phyloP scores from a whole-genome alignment of 2,797 vertebrate species.

The Rhinella marina region DNA sequence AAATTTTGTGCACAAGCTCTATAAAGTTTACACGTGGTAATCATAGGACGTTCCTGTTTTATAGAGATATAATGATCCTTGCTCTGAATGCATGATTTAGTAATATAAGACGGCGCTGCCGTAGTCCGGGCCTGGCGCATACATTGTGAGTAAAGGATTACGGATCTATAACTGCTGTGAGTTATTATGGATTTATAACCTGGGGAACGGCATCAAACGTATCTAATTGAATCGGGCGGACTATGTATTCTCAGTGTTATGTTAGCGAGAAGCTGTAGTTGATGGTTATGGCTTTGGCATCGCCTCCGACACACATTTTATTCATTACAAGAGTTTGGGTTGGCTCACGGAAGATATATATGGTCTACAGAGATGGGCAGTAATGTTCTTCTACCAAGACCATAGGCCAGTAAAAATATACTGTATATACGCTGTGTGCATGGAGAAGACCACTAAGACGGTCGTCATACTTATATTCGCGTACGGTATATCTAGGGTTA shows the following conservation, averaged over 20 bases:
- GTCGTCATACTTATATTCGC: too few species aligned
- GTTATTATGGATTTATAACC: slow-evolving; percentile 43
- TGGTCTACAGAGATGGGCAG: neutral
- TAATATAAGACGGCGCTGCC: neutral
- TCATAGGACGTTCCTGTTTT: slow-evolving; percentile 37
- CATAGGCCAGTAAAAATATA: neutral
- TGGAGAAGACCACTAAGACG: neutral
- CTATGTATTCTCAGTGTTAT: slow-evolving; percentile 1
- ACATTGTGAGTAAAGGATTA: neutral
- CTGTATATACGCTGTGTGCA: neutral
- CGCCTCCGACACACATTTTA: neutral
- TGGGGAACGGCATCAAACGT: neutral
- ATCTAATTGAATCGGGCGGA: slow-evolving; percentile 5
- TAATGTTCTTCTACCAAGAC: neutral
- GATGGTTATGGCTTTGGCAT: slow-evolving; percentile 26
- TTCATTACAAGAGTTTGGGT: slow-evolving; percentile 34
- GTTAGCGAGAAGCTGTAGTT: slow-evolving; percentile 6
- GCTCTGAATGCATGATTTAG: slow-evolving; percentile 36
- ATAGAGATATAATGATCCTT: slow-evolving; percentile 41
- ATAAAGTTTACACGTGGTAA: slow-evolving; percentile 46
- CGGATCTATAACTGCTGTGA: slow-evolving; percentile 3
- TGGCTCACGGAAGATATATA: neutral
- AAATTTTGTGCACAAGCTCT: slow-evolving; percentile 16
- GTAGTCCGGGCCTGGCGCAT: slow-evolving; percentile 13
- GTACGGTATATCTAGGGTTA: neutral